Evolutionary conservation across 2,888 invertebrate genomes (phyloP).

Genomic region (Allygus modestus): DNA sequence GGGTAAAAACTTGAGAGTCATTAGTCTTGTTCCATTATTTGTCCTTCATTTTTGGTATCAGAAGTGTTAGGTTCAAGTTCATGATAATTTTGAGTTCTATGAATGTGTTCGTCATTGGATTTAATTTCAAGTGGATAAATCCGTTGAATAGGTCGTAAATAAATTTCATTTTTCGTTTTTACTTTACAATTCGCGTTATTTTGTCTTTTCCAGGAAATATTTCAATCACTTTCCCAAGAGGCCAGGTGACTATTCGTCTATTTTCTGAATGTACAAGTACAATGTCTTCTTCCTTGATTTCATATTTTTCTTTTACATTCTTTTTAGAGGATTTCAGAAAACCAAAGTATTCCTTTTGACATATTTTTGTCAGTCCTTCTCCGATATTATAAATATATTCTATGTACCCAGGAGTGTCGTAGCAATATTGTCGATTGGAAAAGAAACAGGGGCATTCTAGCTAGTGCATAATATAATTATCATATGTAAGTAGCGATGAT

Average conservation of each 20-base stretch:
- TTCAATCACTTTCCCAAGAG: background rate
- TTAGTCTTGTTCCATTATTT: too few relatives aligned
- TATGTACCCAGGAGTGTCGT: too few relatives aligned
- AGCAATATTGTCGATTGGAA: too few relatives aligned
- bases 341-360: background rate
- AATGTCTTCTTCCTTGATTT: background rate
- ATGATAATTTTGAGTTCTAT: too few relatives aligned
- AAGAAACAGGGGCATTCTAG: too few relatives aligned
- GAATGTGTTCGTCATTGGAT: too few relatives aligned
- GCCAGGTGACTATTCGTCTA: background rate
- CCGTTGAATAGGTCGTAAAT: background rate
- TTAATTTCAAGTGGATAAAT: too few relatives aligned
- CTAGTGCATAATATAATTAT: too few relatives aligned
- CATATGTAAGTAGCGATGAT: too few relatives aligned
- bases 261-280: background rate
- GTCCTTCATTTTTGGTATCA: too few relatives aligned
- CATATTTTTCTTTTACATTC: background rate
- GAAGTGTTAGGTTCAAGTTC: too few relatives aligned
- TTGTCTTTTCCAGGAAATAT: background rate
- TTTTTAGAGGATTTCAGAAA: slow-evolving; percentile 3
- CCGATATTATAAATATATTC: background rate
- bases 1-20: too few relatives aligned
- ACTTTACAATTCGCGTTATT: background rate
- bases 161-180: background rate
- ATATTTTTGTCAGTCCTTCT: background rate